Evolutionary conservation across 2,113 vertebrate genomes (phyloP).

Genomic region (Ameiurus melas): DNA sequence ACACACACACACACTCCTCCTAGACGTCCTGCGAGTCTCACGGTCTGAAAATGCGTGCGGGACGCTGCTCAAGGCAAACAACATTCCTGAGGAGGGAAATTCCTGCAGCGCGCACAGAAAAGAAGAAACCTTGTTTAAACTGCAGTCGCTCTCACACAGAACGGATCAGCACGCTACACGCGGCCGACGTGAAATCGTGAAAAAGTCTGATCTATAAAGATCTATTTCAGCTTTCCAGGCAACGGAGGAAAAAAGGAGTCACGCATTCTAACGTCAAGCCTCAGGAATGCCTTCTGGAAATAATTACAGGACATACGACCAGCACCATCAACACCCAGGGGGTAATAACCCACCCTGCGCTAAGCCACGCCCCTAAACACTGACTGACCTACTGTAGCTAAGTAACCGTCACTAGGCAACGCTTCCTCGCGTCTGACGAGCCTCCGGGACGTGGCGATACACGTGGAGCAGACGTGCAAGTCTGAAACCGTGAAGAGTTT

Average conservation of each 20-base stretch:
- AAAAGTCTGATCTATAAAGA: neutral
- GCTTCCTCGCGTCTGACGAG: neutral
- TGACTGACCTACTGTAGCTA: neutral
- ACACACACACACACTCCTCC: neutral
- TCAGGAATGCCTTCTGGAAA: neutral
- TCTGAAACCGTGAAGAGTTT: neutral
- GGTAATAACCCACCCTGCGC: neutral
- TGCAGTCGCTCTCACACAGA: too few relatives aligned
- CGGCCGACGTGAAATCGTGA: neutral
- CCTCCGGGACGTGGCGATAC: neutral
- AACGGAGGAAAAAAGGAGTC: neutral
- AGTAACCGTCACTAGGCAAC: neutral
- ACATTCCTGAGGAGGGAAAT: conserved; percentile 29
- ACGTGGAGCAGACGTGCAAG: neutral
- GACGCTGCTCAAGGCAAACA: conserved; percentile 30
- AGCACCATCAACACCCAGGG: neutral
- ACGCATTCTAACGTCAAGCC: neutral
- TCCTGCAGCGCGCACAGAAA: neutral
- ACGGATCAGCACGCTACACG: neutral
- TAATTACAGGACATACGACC: neutral
- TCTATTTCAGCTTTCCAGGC: neutral
- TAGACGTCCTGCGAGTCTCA: conserved; percentile 17
- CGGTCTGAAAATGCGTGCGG: conserved; percentile 1
- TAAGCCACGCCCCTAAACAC: neutral
- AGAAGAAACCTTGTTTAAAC: neutral